Evolutionary conservation across 1,140 invertebrate genomes (phyloP), one percentile per base, ranked within the genome.

Genomic region (Aethina tumida): DNA sequence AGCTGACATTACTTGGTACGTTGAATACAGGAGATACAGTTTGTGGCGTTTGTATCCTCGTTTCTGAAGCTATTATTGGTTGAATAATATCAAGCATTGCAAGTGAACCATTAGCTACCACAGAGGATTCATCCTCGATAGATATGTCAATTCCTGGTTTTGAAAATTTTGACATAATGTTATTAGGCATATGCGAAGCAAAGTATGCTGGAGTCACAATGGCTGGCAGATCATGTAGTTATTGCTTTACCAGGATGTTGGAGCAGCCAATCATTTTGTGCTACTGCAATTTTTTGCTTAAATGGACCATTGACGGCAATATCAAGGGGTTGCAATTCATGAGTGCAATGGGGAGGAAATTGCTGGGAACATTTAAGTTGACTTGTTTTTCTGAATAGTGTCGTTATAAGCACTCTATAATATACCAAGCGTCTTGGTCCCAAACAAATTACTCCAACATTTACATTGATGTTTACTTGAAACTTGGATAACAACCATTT

Each of bases 281-380:
- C 24, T 38, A 22, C 10, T 3, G 5, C 12, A 38, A 37, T 35
- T 18, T 49, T 45, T 19, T 37, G 33, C 10, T 27, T 44, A 7
- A 43, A 30, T 22, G 55, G 51, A 12, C 24, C 29, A 49, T 58
- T 60, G 30, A 62, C 47, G n/a, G 35, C 18, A 5, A 53, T 42
- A 41, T 63, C 58, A 4, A 60, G 35, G 13, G 60, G 59, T 35
- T 64, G 58, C 15, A 64, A 22, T 13, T 45, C 29, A 39, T 60
- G 55, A 2, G 52, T 59, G 13, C 28, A 36, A 35, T 64, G 65
- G 19, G 66, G 64, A 40, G 65, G 64, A 26, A 70, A 52, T 24
- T n/a, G n/a, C n/a, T n/a, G n/a, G n/a, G n/a, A n/a, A n/a, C n/a
- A n/a, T n/a, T n/a, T n/a, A n/a, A n/a, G n/a, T n/a, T n/a, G n/a